These are phyloP conservation scores for Acleris cristana DNA, from an alignment of 2,888 invertebrate species.

Conservation along the genomic window DNA sequence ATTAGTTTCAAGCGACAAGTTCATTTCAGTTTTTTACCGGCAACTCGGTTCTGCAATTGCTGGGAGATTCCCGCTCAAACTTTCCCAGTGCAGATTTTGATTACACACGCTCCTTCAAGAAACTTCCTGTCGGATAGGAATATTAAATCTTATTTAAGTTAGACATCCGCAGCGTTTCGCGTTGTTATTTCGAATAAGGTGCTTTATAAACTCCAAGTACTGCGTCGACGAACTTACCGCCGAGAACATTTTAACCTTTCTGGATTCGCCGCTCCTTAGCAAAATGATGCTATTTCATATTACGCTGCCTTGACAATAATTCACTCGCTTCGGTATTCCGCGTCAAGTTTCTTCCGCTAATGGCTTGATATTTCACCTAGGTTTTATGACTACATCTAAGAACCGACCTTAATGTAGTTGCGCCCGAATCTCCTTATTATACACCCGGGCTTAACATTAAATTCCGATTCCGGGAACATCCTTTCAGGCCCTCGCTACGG, in stretches of 20 bases:
- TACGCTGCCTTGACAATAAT: slow-evolving; percentile 49
- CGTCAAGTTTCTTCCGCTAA: slow-evolving; percentile 54
- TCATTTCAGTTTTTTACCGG: slow-evolving; percentile 80
- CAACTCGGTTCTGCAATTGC: slow-evolving; percentile 73
- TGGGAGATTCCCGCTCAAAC: slow-evolving; percentile 73
- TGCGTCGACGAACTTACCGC: slow-evolving; percentile 54
- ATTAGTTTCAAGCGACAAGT: slow-evolving; percentile 83
- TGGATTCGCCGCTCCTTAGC: slow-evolving; percentile 51
- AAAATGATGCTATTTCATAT: slow-evolving; percentile 55
- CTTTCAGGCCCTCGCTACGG: slow-evolving; percentile 62
- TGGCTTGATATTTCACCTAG: slow-evolving; percentile 50
- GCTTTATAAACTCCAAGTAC: slow-evolving; percentile 71
- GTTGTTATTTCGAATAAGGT: slow-evolving; percentile 82
- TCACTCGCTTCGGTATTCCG: slow-evolving; percentile 45
- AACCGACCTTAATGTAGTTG: slow-evolving; percentile 42
- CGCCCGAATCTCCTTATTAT: slow-evolving; percentile 46
- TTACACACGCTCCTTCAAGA: slow-evolving; percentile 81
- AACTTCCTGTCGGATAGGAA: slow-evolving; percentile 80
- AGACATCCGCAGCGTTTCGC: slow-evolving; percentile 76
- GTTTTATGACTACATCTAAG: slow-evolving; percentile 43
- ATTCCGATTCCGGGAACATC: slow-evolving; percentile 59
- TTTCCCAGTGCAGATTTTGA: slow-evolving; percentile 80
- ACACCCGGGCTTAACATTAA: slow-evolving; percentile 48
- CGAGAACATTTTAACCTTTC: slow-evolving; percentile 66
- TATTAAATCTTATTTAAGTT: slow-evolving; percentile 84